Conservation (phyloP, 2,113 vertebrate species). For the Zosterops pallidus region DNA sequence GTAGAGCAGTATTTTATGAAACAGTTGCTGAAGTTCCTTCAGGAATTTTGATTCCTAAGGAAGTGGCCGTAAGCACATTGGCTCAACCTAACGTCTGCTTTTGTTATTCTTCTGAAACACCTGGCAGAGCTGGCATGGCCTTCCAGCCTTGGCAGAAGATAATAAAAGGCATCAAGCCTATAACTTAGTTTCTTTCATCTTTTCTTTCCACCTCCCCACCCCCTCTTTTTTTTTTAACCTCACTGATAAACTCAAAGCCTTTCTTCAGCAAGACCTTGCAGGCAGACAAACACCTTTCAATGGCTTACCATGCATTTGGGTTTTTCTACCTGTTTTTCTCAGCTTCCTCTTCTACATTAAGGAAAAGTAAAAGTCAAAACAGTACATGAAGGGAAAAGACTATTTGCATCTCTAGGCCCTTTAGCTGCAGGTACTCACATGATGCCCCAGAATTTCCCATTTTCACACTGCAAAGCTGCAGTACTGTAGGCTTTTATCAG, state of each 20-base stretch:
- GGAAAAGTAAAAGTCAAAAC: background rate
- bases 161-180: background rate
- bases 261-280: background rate
- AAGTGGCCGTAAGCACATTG: background rate
- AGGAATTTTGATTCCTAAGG: background rate
- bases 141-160: conserved; percentile 13
- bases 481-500: background rate
- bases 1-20: background rate
- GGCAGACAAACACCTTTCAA: background rate
- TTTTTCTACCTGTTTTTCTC: background rate
- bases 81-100: background rate
- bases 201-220: accelerated
- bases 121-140: conserved; percentile 13
- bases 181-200: conserved; percentile 24
- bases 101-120: conserved; percentile 11
- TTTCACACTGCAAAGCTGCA: background rate
- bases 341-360: background rate
- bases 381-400: background rate
- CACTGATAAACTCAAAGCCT: background rate
- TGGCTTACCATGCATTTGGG: background rate
- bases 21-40: background rate
- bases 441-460: background rate
- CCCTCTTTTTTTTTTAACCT: accelerated
- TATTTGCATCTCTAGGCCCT: background rate
- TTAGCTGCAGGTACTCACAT: background rate